These are phyloP conservation scores for Ganaspis sp. DNA, from an alignment of 1,140 invertebrate species.

Conservation along the genomic window DNA sequence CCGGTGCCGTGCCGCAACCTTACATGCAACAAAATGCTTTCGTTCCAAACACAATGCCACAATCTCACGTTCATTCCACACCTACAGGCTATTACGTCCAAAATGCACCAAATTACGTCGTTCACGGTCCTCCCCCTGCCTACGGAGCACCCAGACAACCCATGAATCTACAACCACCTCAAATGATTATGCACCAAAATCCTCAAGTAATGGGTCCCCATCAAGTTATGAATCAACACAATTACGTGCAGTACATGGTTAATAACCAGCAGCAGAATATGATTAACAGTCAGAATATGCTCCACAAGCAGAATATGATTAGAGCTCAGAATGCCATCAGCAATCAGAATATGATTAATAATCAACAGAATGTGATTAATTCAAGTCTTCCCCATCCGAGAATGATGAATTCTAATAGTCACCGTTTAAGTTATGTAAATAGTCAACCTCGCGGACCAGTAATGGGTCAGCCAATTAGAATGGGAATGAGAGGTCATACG, in stretches of 20 bases:
- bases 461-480: conserved; percentile 9
- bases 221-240: conserved; percentile 43
- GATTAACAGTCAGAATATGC: background rate
- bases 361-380: background rate
- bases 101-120: conserved; percentile 51
- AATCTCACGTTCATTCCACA: conserved; percentile 17
- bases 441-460: conserved; percentile 8
- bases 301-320: background rate
- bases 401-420: background rate
- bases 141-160: conserved; percentile 33
- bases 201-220: conserved; percentile 41
- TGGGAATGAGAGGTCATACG: background rate
- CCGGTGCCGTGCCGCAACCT: conserved; percentile 36
- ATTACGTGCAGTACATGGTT: conserved; percentile 46
- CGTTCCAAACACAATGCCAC: conserved; percentile 34
- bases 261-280: background rate
- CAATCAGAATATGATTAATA: background rate
- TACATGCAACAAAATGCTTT: conserved; percentile 44
- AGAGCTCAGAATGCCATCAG: background rate
- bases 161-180: background rate
- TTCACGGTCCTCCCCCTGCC: conserved; percentile 47
- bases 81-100: conserved; percentile 21
- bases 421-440: background rate
- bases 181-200: conserved; percentile 38
- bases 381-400: background rate